Evolutionary conservation across 2,113 vertebrate genomes (phyloP).

Genomic region (Balaeniceps rex): DNA sequence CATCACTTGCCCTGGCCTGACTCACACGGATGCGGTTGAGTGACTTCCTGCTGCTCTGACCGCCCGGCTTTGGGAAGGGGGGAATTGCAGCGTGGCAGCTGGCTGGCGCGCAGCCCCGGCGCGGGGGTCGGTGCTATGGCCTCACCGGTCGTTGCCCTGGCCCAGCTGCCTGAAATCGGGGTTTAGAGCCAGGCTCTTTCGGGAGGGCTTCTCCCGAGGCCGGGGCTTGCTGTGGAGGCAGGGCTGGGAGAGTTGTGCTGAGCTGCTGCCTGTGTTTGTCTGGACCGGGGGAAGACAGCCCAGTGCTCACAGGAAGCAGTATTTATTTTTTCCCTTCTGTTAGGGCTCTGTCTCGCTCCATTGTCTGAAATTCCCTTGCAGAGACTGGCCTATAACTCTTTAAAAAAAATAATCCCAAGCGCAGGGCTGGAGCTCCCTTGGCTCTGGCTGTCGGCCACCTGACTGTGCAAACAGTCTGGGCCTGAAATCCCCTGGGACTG

Average conservation of each 20-base stretch:
- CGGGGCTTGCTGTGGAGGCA: rapidly evolving
- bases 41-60: neutral
- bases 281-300: neutral
- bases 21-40: rapidly evolving
- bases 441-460: neutral
- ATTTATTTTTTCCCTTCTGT: constrained; percentile 4
- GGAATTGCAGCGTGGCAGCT: rapidly evolving
- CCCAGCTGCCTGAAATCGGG: neutral
- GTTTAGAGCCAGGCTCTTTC: neutral
- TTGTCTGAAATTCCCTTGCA: constrained; percentile 37
- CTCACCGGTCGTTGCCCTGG: neutral
- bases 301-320: neutral
- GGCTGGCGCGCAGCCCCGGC: neutral
- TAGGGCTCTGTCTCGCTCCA: neutral
- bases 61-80: rapidly evolving
- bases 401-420: neutral
- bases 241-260: rapidly evolving
- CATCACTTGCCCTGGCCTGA: neutral
- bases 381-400: neutral
- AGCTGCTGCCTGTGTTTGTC: rapidly evolving
- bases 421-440: neutral
- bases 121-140: neutral
- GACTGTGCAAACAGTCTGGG: constrained; percentile 39
- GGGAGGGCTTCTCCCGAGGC: neutral
- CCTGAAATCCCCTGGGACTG: neutral